phyloP scores from a whole-genome alignment of 1,140 invertebrate genomes.

The Lepidurus packardi region DNA sequence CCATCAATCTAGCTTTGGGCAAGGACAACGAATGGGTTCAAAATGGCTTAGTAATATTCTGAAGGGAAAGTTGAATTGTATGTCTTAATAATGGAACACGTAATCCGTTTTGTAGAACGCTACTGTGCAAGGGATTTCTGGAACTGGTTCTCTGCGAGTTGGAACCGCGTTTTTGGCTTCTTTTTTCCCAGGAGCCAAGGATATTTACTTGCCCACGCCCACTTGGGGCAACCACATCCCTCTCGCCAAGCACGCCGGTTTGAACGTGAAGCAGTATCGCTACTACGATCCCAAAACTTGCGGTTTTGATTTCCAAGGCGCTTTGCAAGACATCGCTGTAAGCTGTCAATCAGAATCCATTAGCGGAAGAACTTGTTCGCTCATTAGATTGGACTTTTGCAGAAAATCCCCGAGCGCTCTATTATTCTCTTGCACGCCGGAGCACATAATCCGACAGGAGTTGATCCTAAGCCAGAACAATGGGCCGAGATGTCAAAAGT shows the following conservation, averaged over 20 bases:
- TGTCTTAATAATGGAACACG: not conserved
- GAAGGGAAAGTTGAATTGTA: constrained; percentile 6
- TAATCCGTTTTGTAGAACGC: constrained; percentile 54
- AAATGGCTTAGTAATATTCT: constrained; percentile 64
- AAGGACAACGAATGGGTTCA: constrained; percentile 66
- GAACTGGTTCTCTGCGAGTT: constrained; percentile 91
- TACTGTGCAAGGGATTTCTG: constrained; percentile 85
- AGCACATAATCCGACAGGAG: constrained; percentile 98
- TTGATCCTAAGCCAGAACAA: constrained; percentile 86
- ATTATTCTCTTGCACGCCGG: constrained; percentile 94
- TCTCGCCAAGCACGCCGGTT: constrained; percentile 82
- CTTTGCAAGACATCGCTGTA: constrained; percentile 84
- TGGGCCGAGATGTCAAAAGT: constrained; percentile 77
- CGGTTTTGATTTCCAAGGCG: constrained; percentile 88
- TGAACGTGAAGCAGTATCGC: constrained; percentile 83
- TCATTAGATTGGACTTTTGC: constrained; percentile 37
- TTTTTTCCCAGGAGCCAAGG: constrained; percentile 78
- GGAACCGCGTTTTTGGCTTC: constrained; percentile 83
- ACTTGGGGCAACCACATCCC: constrained; percentile 98
- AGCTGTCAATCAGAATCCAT: constrained; percentile 41
- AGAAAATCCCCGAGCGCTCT: constrained; percentile 90
- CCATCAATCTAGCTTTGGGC: constrained; percentile 84
- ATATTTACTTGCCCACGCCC: constrained; percentile 87
- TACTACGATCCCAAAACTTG: constrained; percentile 95
- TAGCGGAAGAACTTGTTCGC: not conserved